A percentile compares a stretch with the other conserved stretches of the same genome.
phyloP scores from a whole-genome alignment of 2,797 vertebrate species.

The Apogon talboti region DNA sequence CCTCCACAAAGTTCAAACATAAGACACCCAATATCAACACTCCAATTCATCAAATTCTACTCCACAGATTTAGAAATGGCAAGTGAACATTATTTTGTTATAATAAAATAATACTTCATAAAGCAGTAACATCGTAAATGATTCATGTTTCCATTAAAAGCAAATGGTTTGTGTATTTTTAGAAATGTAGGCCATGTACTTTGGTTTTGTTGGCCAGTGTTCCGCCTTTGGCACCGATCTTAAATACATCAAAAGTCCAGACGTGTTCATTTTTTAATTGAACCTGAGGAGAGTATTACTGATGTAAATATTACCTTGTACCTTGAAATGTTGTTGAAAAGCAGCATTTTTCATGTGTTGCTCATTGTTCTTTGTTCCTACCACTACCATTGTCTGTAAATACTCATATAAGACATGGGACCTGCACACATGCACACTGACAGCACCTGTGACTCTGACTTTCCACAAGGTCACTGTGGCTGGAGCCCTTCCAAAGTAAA shows the following conservation, averaged over 20 bases:
- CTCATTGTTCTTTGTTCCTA: slow-evolving; percentile 49
- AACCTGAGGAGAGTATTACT: no score
- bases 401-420: slow-evolving; percentile 17
- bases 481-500: slow-evolving; percentile 67
- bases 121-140: no score
- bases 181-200: not conserved
- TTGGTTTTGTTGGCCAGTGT: not conserved
- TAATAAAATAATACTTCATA: no score
- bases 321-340: not conserved
- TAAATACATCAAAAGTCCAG: not conserved
- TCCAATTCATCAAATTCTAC: no score
- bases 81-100: no score
- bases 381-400: slow-evolving; percentile 40
- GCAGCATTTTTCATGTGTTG: slow-evolving; percentile 5
- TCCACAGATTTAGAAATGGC: no score
- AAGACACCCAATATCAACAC: no score
- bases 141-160: no score
- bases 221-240: not conserved
- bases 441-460: slow-evolving; percentile 60
- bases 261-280: no score
- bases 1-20: no score
- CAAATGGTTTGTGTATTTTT: not conserved
- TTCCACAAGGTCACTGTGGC: slow-evolving; percentile 58
- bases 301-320: slow-evolving; percentile 4
- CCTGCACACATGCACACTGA: not conserved